Evolutionary conservation across 2,797 vertebrate genomes (phyloP).

Genomic region (Falco berigora): DNA sequence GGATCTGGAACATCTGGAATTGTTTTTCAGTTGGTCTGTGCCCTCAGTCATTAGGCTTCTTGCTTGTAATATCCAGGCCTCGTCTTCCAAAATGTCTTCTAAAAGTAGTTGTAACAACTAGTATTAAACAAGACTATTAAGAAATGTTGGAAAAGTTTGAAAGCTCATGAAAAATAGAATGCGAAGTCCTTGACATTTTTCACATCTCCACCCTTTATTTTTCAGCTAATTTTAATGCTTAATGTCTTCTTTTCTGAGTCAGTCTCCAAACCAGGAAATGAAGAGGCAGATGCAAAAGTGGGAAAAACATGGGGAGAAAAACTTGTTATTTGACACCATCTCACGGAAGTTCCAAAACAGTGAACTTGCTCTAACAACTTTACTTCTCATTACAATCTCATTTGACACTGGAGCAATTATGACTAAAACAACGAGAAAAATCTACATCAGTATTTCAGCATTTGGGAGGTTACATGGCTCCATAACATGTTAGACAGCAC

Average conservation of each 20-base stretch:
- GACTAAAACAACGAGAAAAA: constrained; percentile 13
- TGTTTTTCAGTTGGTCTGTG: neutral
- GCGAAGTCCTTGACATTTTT: constrained; percentile 51
- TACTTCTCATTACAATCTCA: constrained; percentile 28
- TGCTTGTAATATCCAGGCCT: neutral
- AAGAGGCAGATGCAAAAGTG: constrained; percentile 67
- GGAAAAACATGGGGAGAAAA: constrained; percentile 53
- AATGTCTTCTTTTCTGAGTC: constrained; percentile 57
- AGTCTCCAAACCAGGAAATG: constrained; percentile 53
- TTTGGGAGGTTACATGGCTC: neutral
- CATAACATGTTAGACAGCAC: neutral
- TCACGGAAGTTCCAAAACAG: constrained; percentile 30
- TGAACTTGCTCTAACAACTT: constrained; percentile 60
- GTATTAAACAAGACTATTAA: constrained; percentile 28
- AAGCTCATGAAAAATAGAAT: constrained; percentile 42
- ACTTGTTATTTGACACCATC: constrained; percentile 55
- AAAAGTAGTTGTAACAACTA: constrained; percentile 1
- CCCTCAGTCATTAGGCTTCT: neutral
- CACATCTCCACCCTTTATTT: constrained; percentile 63
- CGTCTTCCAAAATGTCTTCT: constrained; percentile 16
- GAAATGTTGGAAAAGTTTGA: constrained; percentile 29
- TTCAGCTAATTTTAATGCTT: constrained; percentile 57
- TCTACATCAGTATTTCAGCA: constrained; percentile 6
- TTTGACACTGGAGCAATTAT: constrained; percentile 52
- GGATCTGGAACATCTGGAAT: neutral